Percentiles rank a stretch among this genome's conserved stretches.
phyloP scores from a whole-genome alignment of 2,797 vertebrate species.

The Potorous gilbertii region DNA sequence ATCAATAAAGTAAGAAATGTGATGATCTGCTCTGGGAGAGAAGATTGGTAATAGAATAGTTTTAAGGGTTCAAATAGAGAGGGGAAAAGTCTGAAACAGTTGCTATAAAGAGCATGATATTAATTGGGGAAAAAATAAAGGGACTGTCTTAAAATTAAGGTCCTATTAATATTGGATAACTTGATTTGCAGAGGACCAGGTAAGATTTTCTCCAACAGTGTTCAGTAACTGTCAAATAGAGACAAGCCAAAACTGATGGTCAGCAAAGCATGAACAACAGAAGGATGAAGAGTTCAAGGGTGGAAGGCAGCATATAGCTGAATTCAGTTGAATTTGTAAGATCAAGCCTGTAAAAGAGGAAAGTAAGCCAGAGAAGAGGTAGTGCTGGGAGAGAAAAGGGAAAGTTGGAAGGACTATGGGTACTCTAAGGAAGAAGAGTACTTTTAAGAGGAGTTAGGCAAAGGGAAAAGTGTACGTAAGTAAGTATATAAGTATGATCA shows the following conservation, averaged over 20 bases:
- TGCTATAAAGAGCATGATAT: not conserved
- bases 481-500: not conserved
- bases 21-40: not conserved
- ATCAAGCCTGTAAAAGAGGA: not conserved
- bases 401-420: not conserved
- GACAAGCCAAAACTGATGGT: not conserved
- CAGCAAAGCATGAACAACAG: not conserved
- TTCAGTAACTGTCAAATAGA: not conserved
- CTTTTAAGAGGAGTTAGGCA: not conserved
- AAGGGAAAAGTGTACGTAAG: not conserved
- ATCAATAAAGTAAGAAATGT: not conserved
- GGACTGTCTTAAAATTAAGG: not conserved
- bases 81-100: not conserved
- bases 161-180: not conserved
- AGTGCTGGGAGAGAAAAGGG: not conserved
- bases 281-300: not conserved
- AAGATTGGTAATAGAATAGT: not conserved
- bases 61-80: not conserved
- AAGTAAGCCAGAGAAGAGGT: not conserved
- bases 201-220: not conserved
- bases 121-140: not conserved
- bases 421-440: not conserved
- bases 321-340: not conserved
- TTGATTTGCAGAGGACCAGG: not conserved
- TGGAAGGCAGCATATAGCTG: not conserved